A percentile compares a stretch with the other conserved stretches of the same genome.
phyloP scores from a whole-genome alignment of 1,140 invertebrate genomes.

The Agrilus planipennis region DNA sequence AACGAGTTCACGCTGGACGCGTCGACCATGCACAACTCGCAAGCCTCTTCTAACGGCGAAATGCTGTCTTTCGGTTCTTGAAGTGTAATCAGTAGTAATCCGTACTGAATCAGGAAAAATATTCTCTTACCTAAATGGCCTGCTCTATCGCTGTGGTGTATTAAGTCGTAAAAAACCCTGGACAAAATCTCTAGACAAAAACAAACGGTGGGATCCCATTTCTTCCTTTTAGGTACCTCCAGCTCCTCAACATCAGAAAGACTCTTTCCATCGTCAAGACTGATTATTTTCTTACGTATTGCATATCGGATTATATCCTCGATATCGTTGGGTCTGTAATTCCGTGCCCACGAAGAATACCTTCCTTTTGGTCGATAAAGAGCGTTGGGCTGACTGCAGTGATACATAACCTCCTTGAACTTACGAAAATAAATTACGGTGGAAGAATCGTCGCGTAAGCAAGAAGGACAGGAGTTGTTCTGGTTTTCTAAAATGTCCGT shows the following conservation, averaged over 20 bases:
- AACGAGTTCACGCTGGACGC: conserved; percentile 12
- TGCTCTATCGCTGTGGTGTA: conserved; percentile 26
- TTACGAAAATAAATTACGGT: conserved; percentile 31
- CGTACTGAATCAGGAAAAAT: conserved; percentile 33
- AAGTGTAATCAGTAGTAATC: conserved; percentile 29
- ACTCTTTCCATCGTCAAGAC: conserved; percentile 23
- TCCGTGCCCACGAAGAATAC: too few species aligned
- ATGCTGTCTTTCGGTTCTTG: conserved; percentile 29
- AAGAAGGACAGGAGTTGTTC: conserved; percentile 35
- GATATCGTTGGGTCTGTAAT: conserved; percentile 23
- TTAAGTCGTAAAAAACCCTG: conserved; percentile 13
- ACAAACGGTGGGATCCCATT: conserved; percentile 13
- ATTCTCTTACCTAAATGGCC: conserved; percentile 34
- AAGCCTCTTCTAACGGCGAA: conserved; percentile 31
- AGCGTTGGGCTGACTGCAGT: not conserved
- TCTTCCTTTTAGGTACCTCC: conserved; percentile 13
- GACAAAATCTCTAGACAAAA: conserved; percentile 16
- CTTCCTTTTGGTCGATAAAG: conserved; percentile 5
- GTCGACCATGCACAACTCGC: conserved; percentile 22
- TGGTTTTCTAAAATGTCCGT: conserved; percentile 36
- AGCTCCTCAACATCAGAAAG: conserved; percentile 26
- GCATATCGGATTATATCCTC: conserved; percentile 20
- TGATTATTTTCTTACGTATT: conserved; percentile 4
- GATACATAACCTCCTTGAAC: conserved; percentile 12
- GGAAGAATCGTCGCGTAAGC: conserved; percentile 30